A percentile compares a stretch with the other conserved stretches of the same genome.
phyloP scores from a whole-genome alignment of 2,888 invertebrate genomes.

The Strigamia maritima region DNA sequence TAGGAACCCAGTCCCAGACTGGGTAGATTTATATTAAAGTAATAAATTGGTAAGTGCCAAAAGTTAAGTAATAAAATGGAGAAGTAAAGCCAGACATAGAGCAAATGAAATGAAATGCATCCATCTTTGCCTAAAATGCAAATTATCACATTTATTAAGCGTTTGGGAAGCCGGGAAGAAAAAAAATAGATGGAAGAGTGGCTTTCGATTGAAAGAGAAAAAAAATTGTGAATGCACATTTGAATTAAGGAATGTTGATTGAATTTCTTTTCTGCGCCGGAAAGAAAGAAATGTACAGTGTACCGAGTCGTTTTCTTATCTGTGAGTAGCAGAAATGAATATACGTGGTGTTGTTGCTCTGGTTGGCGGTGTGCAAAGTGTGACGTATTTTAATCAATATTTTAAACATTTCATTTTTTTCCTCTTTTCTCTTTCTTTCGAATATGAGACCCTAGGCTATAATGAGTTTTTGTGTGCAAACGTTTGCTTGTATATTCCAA shows the following conservation, averaged over 20 bases:
- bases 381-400: slow-evolving; percentile 4
- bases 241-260: not conserved
- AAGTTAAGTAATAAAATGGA: not conserved
- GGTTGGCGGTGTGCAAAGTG: not conserved
- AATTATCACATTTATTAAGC: not conserved
- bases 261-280: not conserved
- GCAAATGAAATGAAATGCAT: not conserved
- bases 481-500: not conserved
- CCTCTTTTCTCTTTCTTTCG: not conserved
- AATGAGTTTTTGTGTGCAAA: slow-evolving; percentile 1
- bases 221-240: not conserved
- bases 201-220: not conserved
- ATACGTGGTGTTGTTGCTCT: not conserved
- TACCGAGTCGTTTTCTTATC: not conserved
- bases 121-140: not conserved
- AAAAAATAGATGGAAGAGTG: not conserved
- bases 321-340: not conserved
- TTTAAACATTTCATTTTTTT: not conserved
- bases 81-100: not conserved
- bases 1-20: too few relatives aligned
- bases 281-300: not conserved
- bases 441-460: not conserved
- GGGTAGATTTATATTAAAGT: too few relatives aligned
- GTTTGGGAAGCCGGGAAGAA: not conserved
- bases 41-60: too few relatives aligned